These are phyloP conservation scores for Drosophila tristis DNA, from an alignment of 1,140 invertebrate species.

Conservation along the genomic window DNA sequence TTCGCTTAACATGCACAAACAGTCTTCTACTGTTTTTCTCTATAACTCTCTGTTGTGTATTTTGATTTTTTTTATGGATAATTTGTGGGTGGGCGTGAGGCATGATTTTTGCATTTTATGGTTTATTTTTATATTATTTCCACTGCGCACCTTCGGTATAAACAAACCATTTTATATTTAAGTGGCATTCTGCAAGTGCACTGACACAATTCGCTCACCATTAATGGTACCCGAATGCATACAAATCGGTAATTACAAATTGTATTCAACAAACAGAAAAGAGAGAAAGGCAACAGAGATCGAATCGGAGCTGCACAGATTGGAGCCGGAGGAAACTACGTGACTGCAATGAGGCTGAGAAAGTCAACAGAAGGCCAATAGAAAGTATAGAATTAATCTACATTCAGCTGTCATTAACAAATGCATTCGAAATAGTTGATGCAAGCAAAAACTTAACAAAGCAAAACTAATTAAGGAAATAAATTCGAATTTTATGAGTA, in stretches of 20 bases:
- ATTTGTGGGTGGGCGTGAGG: conserved; percentile 57
- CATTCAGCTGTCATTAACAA: conserved; percentile 6
- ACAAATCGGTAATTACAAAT: conserved; percentile 64
- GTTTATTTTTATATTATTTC: conserved; percentile 40
- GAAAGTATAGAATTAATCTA: conserved; percentile 4
- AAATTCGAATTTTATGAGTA: conserved; percentile 4
- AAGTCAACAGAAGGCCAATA: conserved; percentile 9
- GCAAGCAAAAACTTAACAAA: conserved; percentile 1
- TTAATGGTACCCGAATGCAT: conserved; percentile 50
- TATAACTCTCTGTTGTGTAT: conserved; percentile 41
- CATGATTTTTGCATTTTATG: conserved; percentile 56
- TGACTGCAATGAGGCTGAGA: conserved; percentile 29
- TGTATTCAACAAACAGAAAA: conserved; percentile 5
- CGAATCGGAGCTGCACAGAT: conserved; percentile 16
- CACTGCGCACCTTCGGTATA: conserved; percentile 51
- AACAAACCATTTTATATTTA: conserved; percentile 56
- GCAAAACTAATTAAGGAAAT: conserved; percentile 34
- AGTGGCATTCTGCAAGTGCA: conserved; percentile 59
- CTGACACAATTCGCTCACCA: conserved; percentile 63
- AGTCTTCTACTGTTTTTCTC: conserved; percentile 34
- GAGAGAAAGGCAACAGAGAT: conserved; percentile 45
- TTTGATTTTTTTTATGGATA: conserved; percentile 39
- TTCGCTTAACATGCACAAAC: conserved; percentile 57
- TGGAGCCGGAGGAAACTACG: conserved; percentile 15
- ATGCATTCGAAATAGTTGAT: background rate